Evolutionary conservation across 2,113 vertebrate genomes (phyloP).

Genomic region (Serilophus lunatus): DNA sequence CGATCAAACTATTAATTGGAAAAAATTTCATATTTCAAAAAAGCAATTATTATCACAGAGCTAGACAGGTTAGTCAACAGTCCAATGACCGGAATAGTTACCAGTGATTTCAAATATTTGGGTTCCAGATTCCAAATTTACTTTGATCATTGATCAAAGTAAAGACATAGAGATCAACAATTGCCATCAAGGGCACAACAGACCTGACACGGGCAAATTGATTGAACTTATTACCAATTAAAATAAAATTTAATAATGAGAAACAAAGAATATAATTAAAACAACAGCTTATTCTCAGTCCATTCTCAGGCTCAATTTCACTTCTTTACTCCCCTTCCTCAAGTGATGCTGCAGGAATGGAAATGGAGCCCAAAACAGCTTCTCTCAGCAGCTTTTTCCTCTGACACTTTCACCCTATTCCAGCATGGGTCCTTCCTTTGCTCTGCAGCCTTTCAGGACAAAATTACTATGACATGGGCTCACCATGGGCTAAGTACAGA

Average conservation of each 20-base stretch:
- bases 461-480: neutral
- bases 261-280: neutral
- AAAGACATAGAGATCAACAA: neutral
- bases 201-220: neutral
- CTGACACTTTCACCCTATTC: neutral
- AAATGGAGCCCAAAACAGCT: neutral
- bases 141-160: neutral
- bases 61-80: neutral
- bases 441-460: neutral
- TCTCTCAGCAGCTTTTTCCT: neutral
- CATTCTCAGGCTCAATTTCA: neutral
- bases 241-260: neutral
- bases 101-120: neutral
- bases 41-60: neutral
- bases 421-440: neutral
- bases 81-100: neutral
- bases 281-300: too few species aligned
- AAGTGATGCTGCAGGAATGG: rapidly evolving
- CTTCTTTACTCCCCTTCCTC: neutral
- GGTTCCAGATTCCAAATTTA: neutral
- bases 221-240: neutral
- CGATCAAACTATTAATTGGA: neutral
- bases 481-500: neutral
- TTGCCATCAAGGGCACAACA: neutral
- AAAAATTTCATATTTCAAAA: neutral